Evolutionary conservation across 2,888 invertebrate species (phyloP), one percentile per base, ranked within the genome.

Genomic region (Acanthosoma haemorrhoidale): DNA sequence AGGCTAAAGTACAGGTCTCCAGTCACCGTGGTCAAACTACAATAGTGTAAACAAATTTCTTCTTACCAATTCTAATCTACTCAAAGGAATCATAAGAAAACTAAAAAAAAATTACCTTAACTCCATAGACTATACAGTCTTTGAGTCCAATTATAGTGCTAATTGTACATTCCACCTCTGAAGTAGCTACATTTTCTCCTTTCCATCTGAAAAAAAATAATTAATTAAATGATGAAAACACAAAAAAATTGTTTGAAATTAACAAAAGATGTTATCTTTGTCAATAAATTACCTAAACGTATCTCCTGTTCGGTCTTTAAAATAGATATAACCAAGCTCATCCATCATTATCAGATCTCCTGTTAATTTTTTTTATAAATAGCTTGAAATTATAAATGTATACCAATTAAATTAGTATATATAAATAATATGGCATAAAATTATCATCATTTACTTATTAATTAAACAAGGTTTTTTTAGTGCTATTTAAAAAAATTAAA

Each of bases 151-250:
- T 83, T 59, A 90, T 82, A 78, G 91, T 90, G 75, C 93, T 94
- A 43, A 97, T 85, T 75, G 93, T 88, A 4, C 90, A 93, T 81
- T 99, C 98, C 8, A 99, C 91, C 82, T 99, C 99, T 2, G 94
- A 91, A 6, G 99, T 99, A 41, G 96, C 95, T 2, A 99, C 97
- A 81, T 99, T 99, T 83, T 99, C 99, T 8, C 99, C 98, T 79
- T 95, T 93, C 96, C 96, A 96, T 64, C 96, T 86, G 73, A 74
- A 80, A 80, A n/a, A 80, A 70, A n/a, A 73, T 51, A 51, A 69
- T 16, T 21, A 29, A 39, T 64, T 16, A 64, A 13, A 29, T 5
- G 0, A 9, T 25, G 6, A 11, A 0, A 41, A 43, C 11, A 11
- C 6, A 41, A 5, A 38, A 15, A 29, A 6, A 18, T 21, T 2